Percentiles rank a stretch among this genome's conserved stretches.
phyloP scores from a whole-genome alignment of 1,140 invertebrate genomes.

The Orius laevigatus region DNA sequence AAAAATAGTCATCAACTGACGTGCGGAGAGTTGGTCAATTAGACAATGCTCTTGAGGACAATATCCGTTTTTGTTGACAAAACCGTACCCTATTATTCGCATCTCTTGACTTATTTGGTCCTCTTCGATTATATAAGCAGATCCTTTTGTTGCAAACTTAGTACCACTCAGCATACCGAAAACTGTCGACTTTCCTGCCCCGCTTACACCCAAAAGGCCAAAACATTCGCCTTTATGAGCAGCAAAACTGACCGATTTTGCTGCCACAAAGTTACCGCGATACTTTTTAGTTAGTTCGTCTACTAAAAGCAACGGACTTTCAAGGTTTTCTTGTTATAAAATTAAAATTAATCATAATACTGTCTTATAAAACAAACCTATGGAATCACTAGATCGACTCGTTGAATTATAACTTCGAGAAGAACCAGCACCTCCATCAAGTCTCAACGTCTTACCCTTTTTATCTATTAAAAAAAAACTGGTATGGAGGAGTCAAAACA shows the following conservation, averaged over 20 bases:
- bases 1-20: slow-evolving; percentile 59
- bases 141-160: slow-evolving; percentile 15
- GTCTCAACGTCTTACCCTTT: too few species aligned
- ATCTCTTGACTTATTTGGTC: neutral
- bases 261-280: slow-evolving; percentile 31
- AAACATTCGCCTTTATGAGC: slow-evolving; percentile 65
- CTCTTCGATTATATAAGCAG: slow-evolving; percentile 9
- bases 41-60: slow-evolving; percentile 77
- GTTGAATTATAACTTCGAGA: too few species aligned
- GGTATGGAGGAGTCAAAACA: too few species aligned
- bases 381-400: too few species aligned
- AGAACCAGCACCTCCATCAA: too few species aligned
- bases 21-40: slow-evolving; percentile 59
- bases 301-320: too few species aligned
- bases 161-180: slow-evolving; percentile 77
- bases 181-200: slow-evolving; percentile 67
- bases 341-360: too few species aligned
- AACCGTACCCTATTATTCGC: slow-evolving; percentile 22
- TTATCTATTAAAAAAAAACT: too few species aligned
- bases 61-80: slow-evolving; percentile 41
- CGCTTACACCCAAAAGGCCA: slow-evolving; percentile 75
- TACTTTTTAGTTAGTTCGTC: slow-evolving; percentile 19
- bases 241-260: slow-evolving; percentile 50
- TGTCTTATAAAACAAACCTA: too few species aligned
- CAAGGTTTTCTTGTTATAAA: too few species aligned